Base-by-base conservation (phyloP, 2,888 invertebrate genomes). In the Saturnia japonica region DNA sequence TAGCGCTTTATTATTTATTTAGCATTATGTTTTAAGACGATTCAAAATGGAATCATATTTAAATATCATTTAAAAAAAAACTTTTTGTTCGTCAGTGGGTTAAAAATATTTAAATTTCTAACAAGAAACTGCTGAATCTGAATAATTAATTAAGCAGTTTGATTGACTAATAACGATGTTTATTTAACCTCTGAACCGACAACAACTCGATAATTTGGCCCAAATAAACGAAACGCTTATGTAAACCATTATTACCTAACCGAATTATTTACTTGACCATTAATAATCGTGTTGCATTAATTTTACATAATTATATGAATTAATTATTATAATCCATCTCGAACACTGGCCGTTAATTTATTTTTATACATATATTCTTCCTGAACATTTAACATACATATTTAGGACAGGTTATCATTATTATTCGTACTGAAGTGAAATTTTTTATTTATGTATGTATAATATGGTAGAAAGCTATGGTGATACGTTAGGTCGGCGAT, bases 251-350 rank as follows among this genome's bases (percentile, higher is more conserved):
- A 57, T 22, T 25, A 12, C 22, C 0, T 28, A 25, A 60, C 4
- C 14, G 12, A 60, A 60, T 25, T 60, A 60, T 60, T 60, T 60
- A 60, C 57, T 28, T 14, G 57, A 60, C 28, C 28, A 28, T 28
- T 60, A 60, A 60, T 60, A 60, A 60, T 60, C 57, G 57, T 60
- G 25, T 60, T 60, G 14, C 57, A 28, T 60, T 28, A 60, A 4
- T 60, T 60, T 60, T 28, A 28, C 57, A 60, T 60, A 60, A 60
- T 60, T 60, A 60, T 60, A 60, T 25, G 57, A 60, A 60, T 60
- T 12, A 28, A 60, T 60, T 60, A 60, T 60, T 60, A 60, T 60
- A 28, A 25, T 25, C 6, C 12, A 60, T 60, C 12, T 25, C 19
- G 11, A 28, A 60, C 28, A 57, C 22, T 19, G 12, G 0, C 28